A percentile compares a stretch with the other conserved stretches of the same genome.
Evolutionary conservation across 2,888 invertebrate species (phyloP).

Genomic region (Netelia inedita): DNA sequence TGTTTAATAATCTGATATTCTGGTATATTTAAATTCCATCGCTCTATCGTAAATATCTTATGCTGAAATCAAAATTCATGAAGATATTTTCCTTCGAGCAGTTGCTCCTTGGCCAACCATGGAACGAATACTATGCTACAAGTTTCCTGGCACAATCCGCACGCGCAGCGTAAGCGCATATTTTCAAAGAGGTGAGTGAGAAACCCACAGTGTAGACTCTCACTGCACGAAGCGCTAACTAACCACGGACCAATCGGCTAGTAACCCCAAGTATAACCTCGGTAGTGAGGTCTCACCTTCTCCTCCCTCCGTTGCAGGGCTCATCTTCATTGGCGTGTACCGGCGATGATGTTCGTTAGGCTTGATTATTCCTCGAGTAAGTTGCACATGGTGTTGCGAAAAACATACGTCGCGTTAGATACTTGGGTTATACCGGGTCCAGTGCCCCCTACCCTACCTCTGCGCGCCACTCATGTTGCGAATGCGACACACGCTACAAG

Average conservation of each 20-base stretch:
- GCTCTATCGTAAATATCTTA: not conserved
- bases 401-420: slow-evolving; percentile 13
- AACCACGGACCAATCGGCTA: slow-evolving; percentile 69
- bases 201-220: slow-evolving; percentile 23
- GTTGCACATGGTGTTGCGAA: slow-evolving; percentile 35
- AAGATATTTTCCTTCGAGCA: slow-evolving; percentile 19
- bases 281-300: slow-evolving; percentile 25
- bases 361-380: slow-evolving; percentile 68
- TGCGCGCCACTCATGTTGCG: not conserved
- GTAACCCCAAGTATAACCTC: slow-evolving; percentile 71
- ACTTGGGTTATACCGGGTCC: slow-evolving; percentile 11
- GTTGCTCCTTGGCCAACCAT: slow-evolving; percentile 1
- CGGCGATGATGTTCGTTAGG: slow-evolving; percentile 64
- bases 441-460: not conserved
- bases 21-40: too few species aligned
- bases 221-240: slow-evolving; percentile 66
- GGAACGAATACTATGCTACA: slow-evolving; percentile 40
- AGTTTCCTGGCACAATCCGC: not conserved
- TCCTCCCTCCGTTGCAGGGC: slow-evolving; percentile 35
- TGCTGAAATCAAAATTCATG: not conserved
- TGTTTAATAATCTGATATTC: too few species aligned
- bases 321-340: slow-evolving; percentile 30
- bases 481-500: slow-evolving; percentile 20
- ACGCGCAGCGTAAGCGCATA: slow-evolving; percentile 50
- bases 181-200: slow-evolving; percentile 34